Conservation (phyloP, 64 coral and sea anemone genomes). For the Cladopsammia gracilis region DNA sequence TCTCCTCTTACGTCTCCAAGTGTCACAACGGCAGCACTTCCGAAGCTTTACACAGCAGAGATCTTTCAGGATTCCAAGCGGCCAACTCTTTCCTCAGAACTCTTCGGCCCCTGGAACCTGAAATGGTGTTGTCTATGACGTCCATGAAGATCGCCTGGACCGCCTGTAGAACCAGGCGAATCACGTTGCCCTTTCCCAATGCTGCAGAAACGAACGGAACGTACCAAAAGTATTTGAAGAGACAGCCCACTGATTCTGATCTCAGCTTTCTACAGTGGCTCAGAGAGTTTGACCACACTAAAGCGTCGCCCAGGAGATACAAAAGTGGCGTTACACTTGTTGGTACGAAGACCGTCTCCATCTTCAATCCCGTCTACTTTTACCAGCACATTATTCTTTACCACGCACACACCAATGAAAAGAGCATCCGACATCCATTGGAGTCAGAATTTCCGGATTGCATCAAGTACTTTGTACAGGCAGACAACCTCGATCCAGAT, state of each 20-base stretch:
- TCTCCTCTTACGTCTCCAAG: slow-evolving; percentile 63
- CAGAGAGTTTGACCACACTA: background rate
- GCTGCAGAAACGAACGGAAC: background rate
- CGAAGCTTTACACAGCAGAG: slow-evolving; percentile 15
- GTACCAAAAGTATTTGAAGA: background rate
- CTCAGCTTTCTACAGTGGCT: too few relatives aligned
- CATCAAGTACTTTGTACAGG: slow-evolving; percentile 2
- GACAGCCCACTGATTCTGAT: background rate
- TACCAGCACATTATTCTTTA: slow-evolving; percentile 21
- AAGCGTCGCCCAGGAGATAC: background rate
- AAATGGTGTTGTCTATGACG: slow-evolving; percentile 40
- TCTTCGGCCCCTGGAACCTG: background rate
- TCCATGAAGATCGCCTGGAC: slow-evolving; percentile 23
- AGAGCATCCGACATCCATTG: background rate
- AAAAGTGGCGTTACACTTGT: background rate
- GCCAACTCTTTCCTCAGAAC: too few relatives aligned
- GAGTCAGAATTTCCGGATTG: background rate
- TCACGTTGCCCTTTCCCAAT: background rate
- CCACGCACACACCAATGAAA: background rate
- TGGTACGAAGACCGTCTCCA: background rate
- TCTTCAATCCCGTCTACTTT: slow-evolving; percentile 47
- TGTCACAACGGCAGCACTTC: background rate
- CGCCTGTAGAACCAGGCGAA: background rate
- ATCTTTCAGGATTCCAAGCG: slow-evolving; percentile 2
- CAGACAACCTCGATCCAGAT: too few relatives aligned